Evolutionary conservation across 2,888 invertebrate genomes (phyloP).

Genomic region (Crocallis elinguaria): DNA sequence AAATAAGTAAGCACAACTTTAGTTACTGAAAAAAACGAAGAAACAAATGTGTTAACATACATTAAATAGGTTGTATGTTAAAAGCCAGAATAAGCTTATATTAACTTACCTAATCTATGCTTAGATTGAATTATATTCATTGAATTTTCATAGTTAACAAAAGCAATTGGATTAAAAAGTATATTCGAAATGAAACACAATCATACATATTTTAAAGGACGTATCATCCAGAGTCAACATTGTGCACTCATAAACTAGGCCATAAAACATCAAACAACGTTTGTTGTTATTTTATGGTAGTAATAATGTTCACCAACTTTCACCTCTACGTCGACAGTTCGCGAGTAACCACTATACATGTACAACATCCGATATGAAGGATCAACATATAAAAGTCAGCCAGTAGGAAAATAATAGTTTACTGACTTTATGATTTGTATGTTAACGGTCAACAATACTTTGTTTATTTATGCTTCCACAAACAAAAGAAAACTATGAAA

Average conservation of each 20-base stretch:
- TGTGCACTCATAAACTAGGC: conserved; percentile 14
- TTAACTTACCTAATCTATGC: too few relatives aligned
- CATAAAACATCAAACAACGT: conserved; percentile 10
- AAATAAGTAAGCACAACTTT: too few relatives aligned
- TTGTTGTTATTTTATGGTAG: conserved; percentile 9
- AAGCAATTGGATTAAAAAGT: background rate
- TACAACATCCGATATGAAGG: conserved; percentile 9
- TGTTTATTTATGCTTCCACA: background rate
- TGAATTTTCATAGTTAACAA: too few relatives aligned
- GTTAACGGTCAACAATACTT: conserved; percentile 2
- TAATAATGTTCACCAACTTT: background rate
- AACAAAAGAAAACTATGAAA: too few relatives aligned
- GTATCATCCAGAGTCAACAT: conserved; percentile 1
- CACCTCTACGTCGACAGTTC: background rate
- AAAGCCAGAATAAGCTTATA: too few relatives aligned
- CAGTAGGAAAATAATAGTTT: conserved; percentile 6
- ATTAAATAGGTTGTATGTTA: too few relatives aligned
- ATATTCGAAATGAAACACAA: background rate
- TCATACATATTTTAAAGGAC: background rate
- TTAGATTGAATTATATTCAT: too few relatives aligned
- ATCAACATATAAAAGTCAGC: conserved; percentile 9
- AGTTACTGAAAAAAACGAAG: too few relatives aligned
- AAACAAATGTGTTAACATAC: too few relatives aligned
- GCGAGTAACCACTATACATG: background rate
- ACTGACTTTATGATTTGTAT: conserved; percentile 13